Percentiles rank a stretch among this genome's conserved stretches.
Conservation (phyloP, 64 coral and sea anemone genomes). For the Dendronephthya gigantea region DNA sequence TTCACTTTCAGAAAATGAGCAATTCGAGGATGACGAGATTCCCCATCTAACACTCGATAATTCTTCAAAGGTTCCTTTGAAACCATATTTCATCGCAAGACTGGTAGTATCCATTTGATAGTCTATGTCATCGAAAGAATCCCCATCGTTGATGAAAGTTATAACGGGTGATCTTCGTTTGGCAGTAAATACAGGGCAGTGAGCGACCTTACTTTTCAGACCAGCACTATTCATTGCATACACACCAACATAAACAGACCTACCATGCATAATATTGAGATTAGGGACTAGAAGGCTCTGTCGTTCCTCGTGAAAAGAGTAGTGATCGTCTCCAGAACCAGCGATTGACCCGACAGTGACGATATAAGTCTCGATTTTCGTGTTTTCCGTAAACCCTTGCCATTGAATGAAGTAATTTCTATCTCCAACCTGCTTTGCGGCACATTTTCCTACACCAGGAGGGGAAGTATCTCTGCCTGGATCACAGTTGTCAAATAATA, state of each 20-base stretch:
- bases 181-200: slow-evolving; percentile 57
- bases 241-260: slow-evolving; percentile 30
- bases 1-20: slow-evolving; percentile 53
- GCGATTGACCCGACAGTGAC: slow-evolving; percentile 71
- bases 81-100: slow-evolving; percentile 20
- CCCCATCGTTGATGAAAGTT: no score
- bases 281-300: slow-evolving; percentile 47
- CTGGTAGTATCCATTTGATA: slow-evolving; percentile 57
- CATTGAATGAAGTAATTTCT: no score
- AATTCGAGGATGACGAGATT: slow-evolving; percentile 41
- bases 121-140: slow-evolving; percentile 33
- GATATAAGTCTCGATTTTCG: not conserved
- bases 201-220: slow-evolving; percentile 49
- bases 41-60: slow-evolving; percentile 61
- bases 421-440: slow-evolving; percentile 56
- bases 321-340: slow-evolving; percentile 76
- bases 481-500: slow-evolving; percentile 59
- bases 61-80: slow-evolving; percentile 13
- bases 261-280: slow-evolving; percentile 61
- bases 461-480: slow-evolving; percentile 54
- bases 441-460: slow-evolving; percentile 50
- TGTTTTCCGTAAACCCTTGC: slow-evolving; percentile 28
- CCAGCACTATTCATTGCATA: slow-evolving; percentile 69
- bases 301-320: slow-evolving; percentile 31
- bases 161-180: slow-evolving; percentile 31